phyloP scores from a whole-genome alignment of 2,888 invertebrate species.

The Ernsta delagoae region DNA sequence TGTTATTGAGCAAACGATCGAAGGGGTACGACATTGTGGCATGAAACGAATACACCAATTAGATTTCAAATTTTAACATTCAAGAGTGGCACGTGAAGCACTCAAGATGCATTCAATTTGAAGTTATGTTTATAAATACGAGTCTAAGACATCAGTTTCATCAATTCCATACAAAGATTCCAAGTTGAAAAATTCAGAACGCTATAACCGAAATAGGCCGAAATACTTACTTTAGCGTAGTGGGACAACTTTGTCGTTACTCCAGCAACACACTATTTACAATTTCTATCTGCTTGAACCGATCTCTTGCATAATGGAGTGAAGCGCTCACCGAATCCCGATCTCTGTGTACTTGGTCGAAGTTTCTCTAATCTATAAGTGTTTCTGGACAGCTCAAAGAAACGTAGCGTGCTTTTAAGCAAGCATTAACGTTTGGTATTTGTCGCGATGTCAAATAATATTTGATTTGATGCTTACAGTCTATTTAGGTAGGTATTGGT shows the following conservation, averaged over 20 bases:
- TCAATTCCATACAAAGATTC: neutral
- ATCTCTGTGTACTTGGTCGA: slow-evolving; percentile 23
- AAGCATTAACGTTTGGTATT: neutral
- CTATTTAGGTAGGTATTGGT: too few species aligned
- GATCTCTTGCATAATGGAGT: slow-evolving; percentile 37
- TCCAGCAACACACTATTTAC: slow-evolving; percentile 29
- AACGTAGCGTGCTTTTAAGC: neutral
- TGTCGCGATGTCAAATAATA: neutral
- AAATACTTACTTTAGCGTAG: slow-evolving; percentile 27
- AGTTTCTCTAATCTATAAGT: slow-evolving; percentile 33
- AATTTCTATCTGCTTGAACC: slow-evolving; percentile 36
- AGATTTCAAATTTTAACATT: too few species aligned
- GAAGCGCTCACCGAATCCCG: slow-evolving; percentile 27
- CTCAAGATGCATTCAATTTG: neutral
- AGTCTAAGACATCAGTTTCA: neutral
- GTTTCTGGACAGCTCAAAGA: slow-evolving; percentile 16
- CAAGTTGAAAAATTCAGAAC: neutral
- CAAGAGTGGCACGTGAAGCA: too few species aligned
- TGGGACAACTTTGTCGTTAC: slow-evolving; percentile 27
- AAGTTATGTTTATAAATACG: too few species aligned
- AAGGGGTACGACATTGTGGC: too few species aligned
- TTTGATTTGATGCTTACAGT: neutral
- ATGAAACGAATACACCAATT: too few species aligned
- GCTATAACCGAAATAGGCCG: slow-evolving; percentile 17
- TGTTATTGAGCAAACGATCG: too few species aligned